Conservation (phyloP, 2,888 invertebrate genomes). For the Eupithecia centaureata region DNA sequence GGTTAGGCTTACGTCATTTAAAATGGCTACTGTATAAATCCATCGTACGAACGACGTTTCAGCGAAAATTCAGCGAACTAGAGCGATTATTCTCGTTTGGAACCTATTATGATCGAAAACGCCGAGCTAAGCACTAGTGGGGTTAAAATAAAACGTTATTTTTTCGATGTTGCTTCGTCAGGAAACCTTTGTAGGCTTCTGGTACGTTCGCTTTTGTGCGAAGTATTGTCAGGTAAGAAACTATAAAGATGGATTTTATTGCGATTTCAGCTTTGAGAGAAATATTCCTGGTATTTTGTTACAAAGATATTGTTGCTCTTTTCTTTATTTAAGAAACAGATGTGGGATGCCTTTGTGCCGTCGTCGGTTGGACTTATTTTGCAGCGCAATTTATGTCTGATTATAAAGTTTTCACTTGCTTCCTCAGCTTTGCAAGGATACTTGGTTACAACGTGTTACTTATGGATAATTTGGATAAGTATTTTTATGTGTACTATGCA, state of each 20-base stretch:
- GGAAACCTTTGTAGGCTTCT: slow-evolving; percentile 23
- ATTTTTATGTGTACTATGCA: too few species aligned
- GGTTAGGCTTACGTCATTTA: slow-evolving; percentile 24
- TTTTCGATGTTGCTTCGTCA: slow-evolving; percentile 31
- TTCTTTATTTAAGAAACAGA: neutral
- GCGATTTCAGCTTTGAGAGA: slow-evolving; percentile 20
- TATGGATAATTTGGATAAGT: neutral
- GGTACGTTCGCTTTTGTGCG: slow-evolving; percentile 19
- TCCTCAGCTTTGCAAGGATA: neutral
- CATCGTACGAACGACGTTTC: slow-evolving; percentile 30
- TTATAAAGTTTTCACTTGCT: neutral
- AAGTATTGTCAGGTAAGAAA: slow-evolving; percentile 33
- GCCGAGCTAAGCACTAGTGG: slow-evolving; percentile 38
- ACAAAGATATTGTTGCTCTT: slow-evolving; percentile 8
- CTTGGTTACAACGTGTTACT: neutral
- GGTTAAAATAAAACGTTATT: slow-evolving; percentile 38
- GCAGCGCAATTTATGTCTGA: neutral
- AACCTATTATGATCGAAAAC: slow-evolving; percentile 41
- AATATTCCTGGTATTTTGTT: slow-evolving; percentile 11
- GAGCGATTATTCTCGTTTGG: slow-evolving; percentile 41
- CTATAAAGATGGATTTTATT: slow-evolving; percentile 17
- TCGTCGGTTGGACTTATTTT: neutral
- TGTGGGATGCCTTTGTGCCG: too few species aligned
- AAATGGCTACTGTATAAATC: slow-evolving; percentile 32
- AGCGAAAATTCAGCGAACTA: slow-evolving; percentile 35